Conservation (phyloP, 2,888 invertebrate species). For the Griposia aprilina region DNA sequence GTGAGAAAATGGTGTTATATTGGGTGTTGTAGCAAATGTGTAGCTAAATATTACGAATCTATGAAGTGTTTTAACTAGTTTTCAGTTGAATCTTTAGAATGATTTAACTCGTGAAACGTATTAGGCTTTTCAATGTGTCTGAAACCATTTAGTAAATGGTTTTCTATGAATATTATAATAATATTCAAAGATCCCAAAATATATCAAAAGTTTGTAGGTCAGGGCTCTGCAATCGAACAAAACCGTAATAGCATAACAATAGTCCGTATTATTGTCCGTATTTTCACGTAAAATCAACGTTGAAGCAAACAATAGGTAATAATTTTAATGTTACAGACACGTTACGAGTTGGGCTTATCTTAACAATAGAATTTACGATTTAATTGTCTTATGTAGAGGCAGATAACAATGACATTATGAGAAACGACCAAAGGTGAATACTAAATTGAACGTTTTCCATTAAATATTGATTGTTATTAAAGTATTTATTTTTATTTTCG, state of each 20-base stretch:
- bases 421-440: constrained; percentile 4
- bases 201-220: constrained; percentile 12
- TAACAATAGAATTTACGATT: constrained; percentile 49
- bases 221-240: constrained; percentile 27
- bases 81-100: background rate
- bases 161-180: background rate
- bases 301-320: constrained; percentile 54
- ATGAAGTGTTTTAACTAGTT: background rate
- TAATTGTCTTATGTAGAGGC: constrained; percentile 49
- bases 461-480: constrained; percentile 18
- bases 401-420: constrained; percentile 46
- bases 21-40: background rate
- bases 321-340: constrained; percentile 44
- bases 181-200: too few species aligned
- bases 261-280: constrained; percentile 48
- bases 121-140: background rate
- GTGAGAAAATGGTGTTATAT: constrained; percentile 1
- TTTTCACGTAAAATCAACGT: constrained; percentile 41
- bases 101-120: background rate
- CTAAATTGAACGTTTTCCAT: constrained; percentile 2
- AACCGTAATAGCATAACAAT: constrained; percentile 43
- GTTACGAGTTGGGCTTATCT: constrained; percentile 42
- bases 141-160: background rate
- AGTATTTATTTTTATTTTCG: background rate
- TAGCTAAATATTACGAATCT: background rate